Base-by-base conservation (phyloP, 2,113 vertebrate species). In the Crotophaga sulcirostris region DNA sequence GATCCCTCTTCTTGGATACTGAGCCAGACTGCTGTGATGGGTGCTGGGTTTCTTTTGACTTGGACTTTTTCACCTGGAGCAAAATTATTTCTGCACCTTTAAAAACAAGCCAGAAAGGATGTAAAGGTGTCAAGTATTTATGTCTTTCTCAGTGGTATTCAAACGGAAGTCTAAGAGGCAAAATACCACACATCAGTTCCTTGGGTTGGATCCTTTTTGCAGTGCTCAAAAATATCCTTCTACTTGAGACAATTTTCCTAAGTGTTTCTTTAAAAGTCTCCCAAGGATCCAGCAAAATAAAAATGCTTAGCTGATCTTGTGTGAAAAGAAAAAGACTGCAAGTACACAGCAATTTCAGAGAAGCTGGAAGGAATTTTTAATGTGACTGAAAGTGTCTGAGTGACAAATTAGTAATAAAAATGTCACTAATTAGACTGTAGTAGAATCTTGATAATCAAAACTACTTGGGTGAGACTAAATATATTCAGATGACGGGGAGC, bases 321-420 rank as follows among this genome's bases (percentile, higher is more conserved):
- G 87, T 94, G 81, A 66, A 96, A 89, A 80, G 55, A 89, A 82
- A 63, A 62, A 87, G 81, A 38, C 38, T 85, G 40, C 45, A 82
- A 81, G 68, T 75, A 62, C 29, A 24, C 36, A 90, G 94, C 87
- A 91, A 73, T 91, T 94, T 78, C 70, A n/a, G 93, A 83, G 87
- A 82, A 87, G 89, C 87, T 93, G 77, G 54, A 81, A 93, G 89
- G 93, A 92, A 91, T 95, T 96, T 94, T 89, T 91, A 93, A 93
- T 97, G 91, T 66, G 87, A 85, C 78, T 87, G 58, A 58, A 93
- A 96, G 74, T 89, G 86, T 94, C 94, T 96, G 91, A 95, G 84
- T 97, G 91, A 97, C 95, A 96, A 96, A 96, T 96, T 75, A 94
- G 94, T 96, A 93, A 95, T 96, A 96, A 97, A 96, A 96, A 96